Evolutionary conservation across 2,113 vertebrate genomes (phyloP), one percentile per base, ranked within the genome.

Genomic region (Corythornis vintsioides): DNA sequence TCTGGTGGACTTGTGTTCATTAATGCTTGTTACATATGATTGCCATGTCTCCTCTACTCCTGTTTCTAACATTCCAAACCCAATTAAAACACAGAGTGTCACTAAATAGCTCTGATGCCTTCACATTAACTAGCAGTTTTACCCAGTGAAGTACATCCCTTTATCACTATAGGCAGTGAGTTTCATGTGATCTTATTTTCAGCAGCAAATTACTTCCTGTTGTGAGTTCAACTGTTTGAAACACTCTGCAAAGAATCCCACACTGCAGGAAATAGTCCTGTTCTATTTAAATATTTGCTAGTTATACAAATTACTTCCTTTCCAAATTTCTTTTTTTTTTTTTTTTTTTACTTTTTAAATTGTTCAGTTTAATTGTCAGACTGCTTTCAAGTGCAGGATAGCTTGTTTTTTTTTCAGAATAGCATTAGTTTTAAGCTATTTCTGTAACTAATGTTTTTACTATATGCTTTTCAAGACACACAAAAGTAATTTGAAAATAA

Each of bases 151-250:
- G 83, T 47, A 93, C 92, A 97, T 96, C 94, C 87, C 74, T 91
- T 94, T 83, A 94, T 91, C 95, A 95, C 83, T 90, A 83, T 42
- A 71, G 50, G 86, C 90, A 94, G 73, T 31, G 60, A 66, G 52
- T 48, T 89, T 91, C 92, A 79, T 85, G 85, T 81, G 96, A 93
- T 95, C 94, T 95, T 95, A 94, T 94, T 97, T 96, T 95, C 95
- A 86, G 72, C 87, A 96, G 96, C 89, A 97, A 96, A 97, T 97
- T 95, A 97, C 95, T 97, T 97, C 96, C 84, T 84, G 93, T 95
- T 95, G 61, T 88, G 96, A 96, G 92, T 96, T 95, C 67, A 78
- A 90, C 90, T 82, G 42, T 85, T 90, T 82, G 90, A 96, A 97
- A 93, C 92, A 63, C 50, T 88, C 26, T 75, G 89, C 66, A 87